phyloP scores from a whole-genome alignment of 1,140 invertebrate species.

The Cardiocondyla obscurior region DNA sequence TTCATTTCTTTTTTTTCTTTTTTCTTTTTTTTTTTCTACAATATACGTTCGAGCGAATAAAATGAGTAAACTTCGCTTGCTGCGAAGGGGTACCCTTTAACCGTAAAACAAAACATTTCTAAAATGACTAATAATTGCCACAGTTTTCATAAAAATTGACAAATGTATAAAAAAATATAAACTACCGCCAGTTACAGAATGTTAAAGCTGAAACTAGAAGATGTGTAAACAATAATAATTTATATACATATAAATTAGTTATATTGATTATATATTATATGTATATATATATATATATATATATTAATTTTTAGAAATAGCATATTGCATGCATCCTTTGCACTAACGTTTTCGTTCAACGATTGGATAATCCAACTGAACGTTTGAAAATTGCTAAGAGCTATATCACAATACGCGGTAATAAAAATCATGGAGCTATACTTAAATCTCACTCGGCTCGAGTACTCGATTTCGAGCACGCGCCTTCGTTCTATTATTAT shows the following conservation, averaged over 20 bases:
- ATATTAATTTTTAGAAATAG: conserved; percentile 65
- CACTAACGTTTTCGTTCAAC: conserved; percentile 42
- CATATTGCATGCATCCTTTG: conserved; percentile 61
- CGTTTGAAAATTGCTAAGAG: conserved; percentile 32
- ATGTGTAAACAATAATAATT: conserved; percentile 32
- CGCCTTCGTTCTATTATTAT: conserved; percentile 22
- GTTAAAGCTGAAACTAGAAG: conserved; percentile 38
- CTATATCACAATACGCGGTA: conserved; percentile 48
- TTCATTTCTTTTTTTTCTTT: background rate
- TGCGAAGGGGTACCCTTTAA: background rate
- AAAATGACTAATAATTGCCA: conserved; percentile 12
- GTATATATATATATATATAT: conserved; percentile 56
- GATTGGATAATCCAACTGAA: conserved; percentile 60
- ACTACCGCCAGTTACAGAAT: conserved; percentile 13
- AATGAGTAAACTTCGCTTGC: too few species aligned
- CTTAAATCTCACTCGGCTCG: conserved; percentile 25
- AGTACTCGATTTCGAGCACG: background rate
- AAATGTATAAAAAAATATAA: conserved; percentile 19
- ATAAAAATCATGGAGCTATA: conserved; percentile 47
- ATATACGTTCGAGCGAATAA: background rate
- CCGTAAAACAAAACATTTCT: background rate
- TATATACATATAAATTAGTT: conserved; percentile 40
- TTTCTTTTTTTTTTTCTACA: background rate
- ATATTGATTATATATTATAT: too few species aligned
- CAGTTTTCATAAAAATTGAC: conserved; percentile 22